Conservation (phyloP, 2,888 invertebrate genomes). For the Zygogramma bicolorata region DNA sequence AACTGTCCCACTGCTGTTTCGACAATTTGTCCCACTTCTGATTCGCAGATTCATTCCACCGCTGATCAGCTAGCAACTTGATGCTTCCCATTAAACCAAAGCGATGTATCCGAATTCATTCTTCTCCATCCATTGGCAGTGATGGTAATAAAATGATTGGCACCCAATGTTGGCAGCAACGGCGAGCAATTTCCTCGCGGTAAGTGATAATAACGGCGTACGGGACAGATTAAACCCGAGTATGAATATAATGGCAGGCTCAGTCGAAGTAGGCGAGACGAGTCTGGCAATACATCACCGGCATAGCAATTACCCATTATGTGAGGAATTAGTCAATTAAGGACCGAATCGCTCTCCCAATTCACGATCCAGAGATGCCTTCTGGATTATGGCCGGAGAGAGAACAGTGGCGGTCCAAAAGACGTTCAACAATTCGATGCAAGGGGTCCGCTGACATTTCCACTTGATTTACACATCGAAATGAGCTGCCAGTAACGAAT, state of each 20-base stretch:
- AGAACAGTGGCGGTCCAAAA: conserved; percentile 51
- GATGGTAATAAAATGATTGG: conserved; percentile 13
- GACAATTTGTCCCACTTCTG: not conserved
- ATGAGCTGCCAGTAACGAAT: too few species aligned
- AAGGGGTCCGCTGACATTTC: too few species aligned
- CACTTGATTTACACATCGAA: too few species aligned
- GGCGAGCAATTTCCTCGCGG: conserved; percentile 6
- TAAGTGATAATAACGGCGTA: conserved; percentile 34
- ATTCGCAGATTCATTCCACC: not conserved
- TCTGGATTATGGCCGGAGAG: conserved; percentile 57
- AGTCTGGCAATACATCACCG: conserved; percentile 61
- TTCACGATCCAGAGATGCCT: conserved; percentile 62
- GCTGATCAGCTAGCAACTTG: not conserved
- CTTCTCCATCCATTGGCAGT: not conserved
- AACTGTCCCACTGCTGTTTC: not conserved
- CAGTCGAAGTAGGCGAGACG: conserved; percentile 51
- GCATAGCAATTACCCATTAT: conserved; percentile 67
- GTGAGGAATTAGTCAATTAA: conserved; percentile 67
- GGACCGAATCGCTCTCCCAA: conserved; percentile 57
- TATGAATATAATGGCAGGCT: conserved; percentile 60
- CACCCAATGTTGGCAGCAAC: conserved; percentile 15
- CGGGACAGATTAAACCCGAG: conserved; percentile 41
- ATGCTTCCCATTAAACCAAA: not conserved
- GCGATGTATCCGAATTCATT: not conserved
- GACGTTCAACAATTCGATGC: too few species aligned